Evolutionary conservation across 2,888 invertebrate species (phyloP).

Genomic region (Lasioglossum villosulum): DNA sequence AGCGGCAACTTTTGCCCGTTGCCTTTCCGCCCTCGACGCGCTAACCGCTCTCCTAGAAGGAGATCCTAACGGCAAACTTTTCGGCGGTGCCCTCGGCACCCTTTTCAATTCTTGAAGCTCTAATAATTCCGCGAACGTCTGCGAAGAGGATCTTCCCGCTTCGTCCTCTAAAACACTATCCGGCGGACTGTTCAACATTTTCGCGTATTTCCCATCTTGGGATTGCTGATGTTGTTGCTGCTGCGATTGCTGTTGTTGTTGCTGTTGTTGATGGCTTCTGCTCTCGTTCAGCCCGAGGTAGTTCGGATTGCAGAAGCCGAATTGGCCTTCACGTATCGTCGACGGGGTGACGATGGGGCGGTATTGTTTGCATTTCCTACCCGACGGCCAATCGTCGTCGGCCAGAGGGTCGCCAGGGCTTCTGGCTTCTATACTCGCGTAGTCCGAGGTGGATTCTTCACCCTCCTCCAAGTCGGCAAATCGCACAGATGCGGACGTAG

Average conservation of each 20-base stretch:
- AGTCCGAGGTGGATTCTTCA: constrained; percentile 90
- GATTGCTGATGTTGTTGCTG: constrained; percentile 70
- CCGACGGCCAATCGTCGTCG: constrained; percentile 81
- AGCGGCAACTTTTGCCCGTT: constrained; percentile 80
- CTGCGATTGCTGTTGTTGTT: constrained; percentile 66
- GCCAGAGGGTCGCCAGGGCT: constrained; percentile 83
- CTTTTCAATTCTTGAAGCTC: constrained; percentile 82
- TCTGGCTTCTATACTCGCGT: constrained; percentile 89
- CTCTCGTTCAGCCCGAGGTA: constrained; percentile 89
- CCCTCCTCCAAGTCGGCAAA: constrained; percentile 86
- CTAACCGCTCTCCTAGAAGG: constrained; percentile 86
- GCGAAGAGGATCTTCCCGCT: constrained; percentile 82
- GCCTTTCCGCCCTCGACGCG: constrained; percentile 86
- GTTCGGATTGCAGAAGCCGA: constrained; percentile 91
- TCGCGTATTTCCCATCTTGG: constrained; percentile 83
- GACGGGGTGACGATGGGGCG: constrained; percentile 72
- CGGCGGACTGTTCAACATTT: constrained; percentile 87
- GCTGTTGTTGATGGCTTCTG: constrained; percentile 63
- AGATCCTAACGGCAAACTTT: constrained; percentile 85
- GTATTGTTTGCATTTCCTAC: constrained; percentile 71
- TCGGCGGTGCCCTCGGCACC: constrained; percentile 84
- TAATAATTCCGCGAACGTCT: constrained; percentile 80
- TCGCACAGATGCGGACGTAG: constrained; percentile 87
- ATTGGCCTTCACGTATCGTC: constrained; percentile 85
- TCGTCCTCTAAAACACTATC: constrained; percentile 88